Conservation (phyloP, 2,797 vertebrate species). For the Enteromius mattozi region DNA sequence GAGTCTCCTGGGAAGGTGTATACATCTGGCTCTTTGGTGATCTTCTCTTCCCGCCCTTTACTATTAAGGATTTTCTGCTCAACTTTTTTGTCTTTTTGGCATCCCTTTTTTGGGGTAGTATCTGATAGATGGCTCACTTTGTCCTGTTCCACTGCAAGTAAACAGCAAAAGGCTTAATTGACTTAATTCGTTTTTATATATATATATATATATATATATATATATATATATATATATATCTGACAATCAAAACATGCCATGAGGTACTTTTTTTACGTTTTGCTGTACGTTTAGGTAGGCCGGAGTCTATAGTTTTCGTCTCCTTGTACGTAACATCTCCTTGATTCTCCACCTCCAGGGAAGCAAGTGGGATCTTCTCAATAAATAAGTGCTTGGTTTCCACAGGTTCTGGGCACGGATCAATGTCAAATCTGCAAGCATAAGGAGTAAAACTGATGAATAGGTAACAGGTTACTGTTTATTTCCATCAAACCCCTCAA, state of each 20-base stretch:
- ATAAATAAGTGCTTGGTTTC: constrained; percentile 62
- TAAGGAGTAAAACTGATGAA: neutral
- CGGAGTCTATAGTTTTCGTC: constrained; percentile 66
- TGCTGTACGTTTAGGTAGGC: constrained; percentile 66
- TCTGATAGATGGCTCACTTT: constrained; percentile 68
- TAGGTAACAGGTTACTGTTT: neutral
- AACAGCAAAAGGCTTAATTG: constrained; percentile 25
- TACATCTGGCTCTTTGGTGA: constrained; percentile 72
- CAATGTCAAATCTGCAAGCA: constrained; percentile 67
- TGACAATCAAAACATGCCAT: neutral
- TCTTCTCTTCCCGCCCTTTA: constrained; percentile 51
- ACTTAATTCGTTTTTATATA: neutral
- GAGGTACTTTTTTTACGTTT: constrained; percentile 23
- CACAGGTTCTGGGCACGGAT: constrained; percentile 69
- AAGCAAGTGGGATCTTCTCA: constrained; percentile 53
- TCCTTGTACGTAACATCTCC: constrained; percentile 68
- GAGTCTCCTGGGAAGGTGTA: constrained; percentile 83
- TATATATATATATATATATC: neutral
- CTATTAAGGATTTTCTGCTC: constrained; percentile 39
- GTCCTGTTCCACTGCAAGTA: constrained; percentile 69
- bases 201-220: neutral
- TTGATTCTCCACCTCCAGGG: constrained; percentile 58
- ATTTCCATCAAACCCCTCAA: neutral
- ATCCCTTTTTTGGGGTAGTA: constrained; percentile 73
- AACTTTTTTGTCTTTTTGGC: constrained; percentile 68